Evolutionary conservation across 2,797 vertebrate genomes (phyloP), one percentile per base, ranked within the genome.

Genomic region (Myotis vivesi): DNA sequence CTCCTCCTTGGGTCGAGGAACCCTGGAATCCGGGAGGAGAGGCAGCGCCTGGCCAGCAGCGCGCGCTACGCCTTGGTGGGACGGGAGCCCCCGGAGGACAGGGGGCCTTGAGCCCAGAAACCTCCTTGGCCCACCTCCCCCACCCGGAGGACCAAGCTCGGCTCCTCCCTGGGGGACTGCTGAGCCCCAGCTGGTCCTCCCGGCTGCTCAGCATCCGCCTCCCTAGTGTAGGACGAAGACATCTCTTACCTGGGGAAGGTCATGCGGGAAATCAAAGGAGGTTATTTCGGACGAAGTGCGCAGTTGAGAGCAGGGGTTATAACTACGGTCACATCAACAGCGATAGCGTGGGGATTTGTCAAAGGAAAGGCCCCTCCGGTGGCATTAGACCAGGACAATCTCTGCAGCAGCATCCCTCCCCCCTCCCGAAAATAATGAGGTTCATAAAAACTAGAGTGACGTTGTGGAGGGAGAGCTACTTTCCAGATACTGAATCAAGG

Each of bases 31-130:
- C 1, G 6, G 6, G 9, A 1, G 19, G 11, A 17, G 44, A 71
- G 68, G 53, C 16, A 12, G 22, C n/a, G 30, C 25, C 13, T 4
- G 30, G 30, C 73, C 49, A 8, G 73, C 17, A 4, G 25, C 0
- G 15, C 0, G 15, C 4, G 3, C 28, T 0, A 5, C 0, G 7
- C 3, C 0, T 44, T 17, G 3, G 13, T 3, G n/a, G 25, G 20
- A 3, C 6, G 4, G 0, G 44, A 66, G 28, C 49, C 62, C 23
- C 1, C 5, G 30, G 44, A 38, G 25, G 23, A n/a, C 25, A 1
- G 3, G 0, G 3, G 72, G 4, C 71, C 62, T 11, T 36, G 36
- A 41, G 16, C 4, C 38, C 15, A 11, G 15, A 23, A 53, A 15
- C 23, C 25, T 30, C 22, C 8, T 15, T 20, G 22, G 30, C 8